These are phyloP conservation scores for Tauraco erythrolophus DNA, from an alignment of 2,113 vertebrate genomes.

Conservation along the genomic window DNA sequence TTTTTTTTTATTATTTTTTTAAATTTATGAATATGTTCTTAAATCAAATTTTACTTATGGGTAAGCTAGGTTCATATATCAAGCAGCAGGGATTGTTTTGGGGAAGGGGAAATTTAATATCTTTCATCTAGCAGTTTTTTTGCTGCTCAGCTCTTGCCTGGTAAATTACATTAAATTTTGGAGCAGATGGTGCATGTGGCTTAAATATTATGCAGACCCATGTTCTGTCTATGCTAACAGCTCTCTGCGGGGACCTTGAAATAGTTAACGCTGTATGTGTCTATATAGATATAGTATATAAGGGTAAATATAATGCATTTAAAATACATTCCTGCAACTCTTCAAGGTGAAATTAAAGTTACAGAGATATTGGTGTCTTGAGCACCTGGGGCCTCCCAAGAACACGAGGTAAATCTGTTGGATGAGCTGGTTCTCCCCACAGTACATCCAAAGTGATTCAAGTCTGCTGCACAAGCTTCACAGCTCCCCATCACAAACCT, in stretches of 20 bases:
- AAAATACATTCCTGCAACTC: neutral
- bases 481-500: neutral
- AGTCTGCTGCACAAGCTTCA: neutral
- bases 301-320: conserved; percentile 37
- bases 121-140: neutral
- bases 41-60: conserved; percentile 39
- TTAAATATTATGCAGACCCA: conserved; percentile 2
- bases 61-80: conserved; percentile 49
- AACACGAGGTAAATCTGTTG: neutral
- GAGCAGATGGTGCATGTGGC: conserved; percentile 64
- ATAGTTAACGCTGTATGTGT: conserved; percentile 26
- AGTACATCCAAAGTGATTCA: neutral
- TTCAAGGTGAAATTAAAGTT: conserved; percentile 45
- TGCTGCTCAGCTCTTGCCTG: conserved; percentile 9
- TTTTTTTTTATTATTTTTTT: neutral
- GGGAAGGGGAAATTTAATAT: conserved; percentile 42
- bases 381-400: neutral
- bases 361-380: neutral
- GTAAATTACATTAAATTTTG: conserved; percentile 52
- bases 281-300: neutral
- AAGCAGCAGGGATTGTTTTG: conserved; percentile 17
- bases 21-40: neutral
- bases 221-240: conserved; percentile 37
- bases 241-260: conserved; percentile 51
- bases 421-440: neutral